Percentiles rank a stretch among this genome's conserved stretches.
phyloP scores from a whole-genome alignment of 2,888 invertebrate species.

The Selenia dentaria region DNA sequence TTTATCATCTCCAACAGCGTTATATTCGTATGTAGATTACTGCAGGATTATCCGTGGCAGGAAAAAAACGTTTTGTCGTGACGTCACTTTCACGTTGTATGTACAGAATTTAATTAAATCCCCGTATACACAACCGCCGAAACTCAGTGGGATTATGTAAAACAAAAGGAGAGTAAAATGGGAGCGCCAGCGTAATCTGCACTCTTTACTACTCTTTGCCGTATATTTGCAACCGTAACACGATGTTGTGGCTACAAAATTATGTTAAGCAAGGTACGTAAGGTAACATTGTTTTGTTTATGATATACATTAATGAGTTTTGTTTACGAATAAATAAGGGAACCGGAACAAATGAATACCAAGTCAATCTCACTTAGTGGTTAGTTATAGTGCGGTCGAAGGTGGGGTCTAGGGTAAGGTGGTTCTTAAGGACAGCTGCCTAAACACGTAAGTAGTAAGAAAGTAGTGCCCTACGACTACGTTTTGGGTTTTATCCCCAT shows the following conservation, averaged over 20 bases:
- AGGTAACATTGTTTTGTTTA: neutral
- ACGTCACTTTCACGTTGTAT: conserved; percentile 40
- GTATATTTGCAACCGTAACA: neutral
- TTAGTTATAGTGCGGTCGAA: no score
- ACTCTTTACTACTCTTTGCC: conserved; percentile 2
- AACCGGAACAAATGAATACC: no score
- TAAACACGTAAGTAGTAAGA: no score
- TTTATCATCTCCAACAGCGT: conserved; percentile 7
- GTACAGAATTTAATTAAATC: conserved; percentile 55
- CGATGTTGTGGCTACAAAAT: neutral
- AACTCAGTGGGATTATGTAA: conserved; percentile 28
- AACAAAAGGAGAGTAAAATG: conserved; percentile 31
- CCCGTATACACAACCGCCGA: conserved; percentile 27
- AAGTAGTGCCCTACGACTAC: no score
- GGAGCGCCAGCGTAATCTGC: conserved; percentile 13
- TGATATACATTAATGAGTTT: neutral
- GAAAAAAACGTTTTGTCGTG: conserved; percentile 39
- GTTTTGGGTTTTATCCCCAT: no score
- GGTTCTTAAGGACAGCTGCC: no score
- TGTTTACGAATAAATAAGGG: no score
- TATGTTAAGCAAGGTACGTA: neutral
- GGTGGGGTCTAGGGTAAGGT: no score
- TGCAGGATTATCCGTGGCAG: conserved; percentile 20
- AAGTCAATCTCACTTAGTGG: no score
- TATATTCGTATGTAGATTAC: conserved; percentile 5